Base-by-base conservation (phyloP, 2,113 vertebrate genomes). In the Mobula hypostoma region DNA sequence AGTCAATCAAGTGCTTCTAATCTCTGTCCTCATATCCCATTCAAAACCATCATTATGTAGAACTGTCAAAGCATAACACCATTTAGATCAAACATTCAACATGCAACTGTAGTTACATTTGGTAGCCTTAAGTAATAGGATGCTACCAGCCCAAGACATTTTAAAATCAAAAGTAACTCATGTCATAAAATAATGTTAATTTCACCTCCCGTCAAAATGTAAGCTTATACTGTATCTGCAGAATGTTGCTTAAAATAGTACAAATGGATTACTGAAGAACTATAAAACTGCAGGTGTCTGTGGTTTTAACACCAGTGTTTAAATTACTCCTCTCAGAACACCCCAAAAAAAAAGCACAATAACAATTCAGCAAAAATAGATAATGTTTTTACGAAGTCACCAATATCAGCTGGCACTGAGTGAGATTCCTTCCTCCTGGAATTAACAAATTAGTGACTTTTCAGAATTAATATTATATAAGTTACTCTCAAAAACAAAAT, bases 21-120 rank as follows among this genome's bases (percentile, higher is more conserved):
- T 7, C 40, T 72, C 70, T 27, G 70, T 56, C 40, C 6, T 12
- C 40, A 48, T 93, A 74, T 74, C 61, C 91, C 11, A 40, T 93
- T 93, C 40, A 74, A 48, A 56, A 21, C 70, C 68, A 93, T 74
- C 70, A 74, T 66, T 72, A 36, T 92, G 24, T 36, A 72, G 36
- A 93, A 93, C 29, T 74, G 36, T 72, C 91, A 14, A 93, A 48
- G 32, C 91, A 72, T 74, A 74, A 93, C 40, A 76, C 85, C 85
- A 90, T 56, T 74, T 93, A 93, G 74, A 29, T 93, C 70, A 48
- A 9, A 56, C 12, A 70, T 93, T 93, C 70, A 74, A 93, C 91
- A 93, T 72, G 70, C 70, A 76, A 93, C 8, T 24, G n/a, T 48
- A 40, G 88, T 19, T 24, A 92, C 88, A 92, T 56, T 93, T 74